phyloP scores from a whole-genome alignment of 2,888 invertebrate species.

The Andrena dorsata region DNA sequence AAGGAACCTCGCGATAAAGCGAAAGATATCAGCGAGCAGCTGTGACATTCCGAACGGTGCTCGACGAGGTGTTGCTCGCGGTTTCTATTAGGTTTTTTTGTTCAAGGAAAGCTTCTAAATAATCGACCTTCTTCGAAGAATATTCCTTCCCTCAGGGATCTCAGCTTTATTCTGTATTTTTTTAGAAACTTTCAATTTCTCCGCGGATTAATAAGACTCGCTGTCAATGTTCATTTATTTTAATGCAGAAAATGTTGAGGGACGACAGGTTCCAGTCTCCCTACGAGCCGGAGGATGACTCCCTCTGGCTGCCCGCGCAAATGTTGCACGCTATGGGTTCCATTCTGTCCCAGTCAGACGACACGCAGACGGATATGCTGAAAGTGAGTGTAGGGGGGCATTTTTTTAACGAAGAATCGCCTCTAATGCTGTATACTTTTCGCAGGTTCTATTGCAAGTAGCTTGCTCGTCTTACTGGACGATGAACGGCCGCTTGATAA shows the following conservation, averaged over 20 bases:
- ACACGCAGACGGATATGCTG: conserved; percentile 91
- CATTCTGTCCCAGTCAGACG: conserved; percentile 92
- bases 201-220: too few species aligned
- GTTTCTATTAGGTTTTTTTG: too few species aligned
- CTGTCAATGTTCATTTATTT: background rate
- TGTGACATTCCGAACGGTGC: conserved; percentile 29
- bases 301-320: conserved; percentile 96
- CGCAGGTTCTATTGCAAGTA: conserved; percentile 92
- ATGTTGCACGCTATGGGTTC: conserved; percentile 94
- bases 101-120: background rate
- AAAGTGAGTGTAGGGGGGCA: conserved; percentile 86
- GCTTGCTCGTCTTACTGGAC: conserved; percentile 95
- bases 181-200: background rate
- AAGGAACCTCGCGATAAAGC: conserved; percentile 67
- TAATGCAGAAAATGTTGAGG: conserved; percentile 92
- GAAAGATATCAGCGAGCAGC: conserved; percentile 60
- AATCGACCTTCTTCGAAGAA: background rate
- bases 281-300: conserved; percentile 96
- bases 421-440: background rate
- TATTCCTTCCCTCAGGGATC: background rate
- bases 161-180: too few species aligned
- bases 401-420: background rate
- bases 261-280: conserved; percentile 97
- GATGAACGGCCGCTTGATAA: conserved; percentile 94
- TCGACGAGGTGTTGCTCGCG: background rate